These are phyloP conservation scores for Dolichopus griseipennis DNA, from an alignment of 2,888 invertebrate species.

Conservation along the genomic window DNA sequence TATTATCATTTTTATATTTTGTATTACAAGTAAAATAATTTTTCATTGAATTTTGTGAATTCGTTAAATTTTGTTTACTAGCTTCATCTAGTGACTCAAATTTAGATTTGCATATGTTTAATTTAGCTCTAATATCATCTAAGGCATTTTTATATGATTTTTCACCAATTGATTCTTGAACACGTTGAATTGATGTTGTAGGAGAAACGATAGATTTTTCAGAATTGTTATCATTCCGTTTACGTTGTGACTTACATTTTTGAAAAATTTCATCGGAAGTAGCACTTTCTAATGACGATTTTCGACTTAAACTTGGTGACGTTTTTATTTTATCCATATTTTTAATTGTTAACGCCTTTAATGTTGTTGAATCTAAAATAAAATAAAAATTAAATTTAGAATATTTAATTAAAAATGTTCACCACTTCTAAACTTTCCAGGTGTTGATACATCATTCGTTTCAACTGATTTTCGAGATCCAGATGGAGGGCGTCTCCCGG, in stretches of 20 bases:
- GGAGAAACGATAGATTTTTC: constrained; percentile 17
- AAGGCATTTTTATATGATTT: constrained; percentile 36
- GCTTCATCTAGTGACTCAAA: constrained; percentile 39
- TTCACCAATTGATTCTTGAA: constrained; percentile 28
- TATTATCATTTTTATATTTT: constrained; percentile 10
- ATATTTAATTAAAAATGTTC: background rate
- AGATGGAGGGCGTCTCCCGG: background rate
- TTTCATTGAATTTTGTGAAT: constrained; percentile 38
- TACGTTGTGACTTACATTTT: constrained; percentile 12
- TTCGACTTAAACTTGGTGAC: constrained; percentile 15
- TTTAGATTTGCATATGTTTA: constrained; percentile 39
- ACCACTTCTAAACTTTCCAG: background rate
- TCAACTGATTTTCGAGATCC: background rate
- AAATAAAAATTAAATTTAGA: background rate
- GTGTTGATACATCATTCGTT: background rate
- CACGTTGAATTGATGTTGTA: constrained; percentile 21
- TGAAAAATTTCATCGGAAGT: constrained; percentile 8
- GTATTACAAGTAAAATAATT: constrained; percentile 32
- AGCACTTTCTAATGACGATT: constrained; percentile 19
- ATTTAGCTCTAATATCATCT: constrained; percentile 38
- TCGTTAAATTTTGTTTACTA: constrained; percentile 35
- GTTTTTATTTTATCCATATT: background rate
- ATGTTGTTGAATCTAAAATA: background rate
- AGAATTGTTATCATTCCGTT: constrained; percentile 16
- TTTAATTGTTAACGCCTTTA: background rate